These are phyloP conservation scores for Ceyx melanurus DNA, from an alignment of 2,113 vertebrate genomes.

Conservation along the genomic window DNA sequence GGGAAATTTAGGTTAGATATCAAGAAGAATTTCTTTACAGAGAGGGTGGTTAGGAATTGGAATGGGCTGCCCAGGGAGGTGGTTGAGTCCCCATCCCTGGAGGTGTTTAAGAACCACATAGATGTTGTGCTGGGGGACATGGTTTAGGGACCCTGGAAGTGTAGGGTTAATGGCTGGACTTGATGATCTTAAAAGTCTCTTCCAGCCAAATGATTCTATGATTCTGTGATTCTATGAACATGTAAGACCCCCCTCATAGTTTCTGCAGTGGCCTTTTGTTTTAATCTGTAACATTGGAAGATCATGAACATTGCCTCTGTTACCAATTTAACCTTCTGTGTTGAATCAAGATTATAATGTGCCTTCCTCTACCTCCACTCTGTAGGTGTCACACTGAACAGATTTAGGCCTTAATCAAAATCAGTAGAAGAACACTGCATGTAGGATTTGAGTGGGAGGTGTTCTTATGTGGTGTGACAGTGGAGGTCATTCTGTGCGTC, in stretches of 20 bases:
- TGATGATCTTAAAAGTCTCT: too few relatives aligned
- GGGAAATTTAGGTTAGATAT: too few relatives aligned
- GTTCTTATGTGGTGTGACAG: neutral
- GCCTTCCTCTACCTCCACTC: neutral
- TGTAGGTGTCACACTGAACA: neutral
- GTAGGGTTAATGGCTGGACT: too few relatives aligned
- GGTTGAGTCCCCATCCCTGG: too few relatives aligned
- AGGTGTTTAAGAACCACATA: too few relatives aligned
- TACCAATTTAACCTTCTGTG: neutral
- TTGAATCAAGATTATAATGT: neutral
- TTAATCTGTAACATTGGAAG: neutral
- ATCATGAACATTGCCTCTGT: accelerated
- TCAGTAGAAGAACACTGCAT: neutral
- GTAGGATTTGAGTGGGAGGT: neutral
- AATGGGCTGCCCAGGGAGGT: too few relatives aligned
- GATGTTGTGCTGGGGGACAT: too few relatives aligned
- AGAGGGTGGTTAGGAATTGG: too few relatives aligned
- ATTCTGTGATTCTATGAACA: too few relatives aligned
- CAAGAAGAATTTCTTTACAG: too few relatives aligned
- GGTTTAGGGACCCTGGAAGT: too few relatives aligned
- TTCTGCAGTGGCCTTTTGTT: neutral
- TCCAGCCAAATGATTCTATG: too few relatives aligned
- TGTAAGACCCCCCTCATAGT: neutral
- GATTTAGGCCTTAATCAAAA: neutral
- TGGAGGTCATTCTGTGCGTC: neutral